phyloP scores from a whole-genome alignment of 2,888 invertebrate species.

The Lycocerus yunnanus region DNA sequence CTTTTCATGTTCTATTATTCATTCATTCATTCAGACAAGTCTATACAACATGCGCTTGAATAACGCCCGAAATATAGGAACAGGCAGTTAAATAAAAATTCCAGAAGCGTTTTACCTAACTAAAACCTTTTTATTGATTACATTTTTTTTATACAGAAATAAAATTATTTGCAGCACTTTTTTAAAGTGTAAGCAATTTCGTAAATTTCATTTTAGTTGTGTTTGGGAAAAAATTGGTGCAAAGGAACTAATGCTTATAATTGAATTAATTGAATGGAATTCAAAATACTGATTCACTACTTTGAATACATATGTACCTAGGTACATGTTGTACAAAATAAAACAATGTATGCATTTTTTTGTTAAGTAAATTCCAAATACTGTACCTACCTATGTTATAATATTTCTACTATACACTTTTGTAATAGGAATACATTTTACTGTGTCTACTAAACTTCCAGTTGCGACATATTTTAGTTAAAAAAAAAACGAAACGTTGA shows the following conservation, averaged over 20 bases:
- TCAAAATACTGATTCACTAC: background rate
- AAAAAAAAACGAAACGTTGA: slow-evolving; percentile 2
- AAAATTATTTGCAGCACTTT: background rate
- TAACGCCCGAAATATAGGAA: slow-evolving; percentile 9
- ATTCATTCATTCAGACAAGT: slow-evolving; percentile 40
- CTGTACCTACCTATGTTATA: too few species aligned
- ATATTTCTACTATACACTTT: too few species aligned
- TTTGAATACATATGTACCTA: too few species aligned
- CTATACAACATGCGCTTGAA: slow-evolving; percentile 44
- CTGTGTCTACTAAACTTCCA: slow-evolving; percentile 4
- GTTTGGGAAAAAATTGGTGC: background rate
- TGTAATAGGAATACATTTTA: too few species aligned
- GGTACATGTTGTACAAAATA: too few species aligned
- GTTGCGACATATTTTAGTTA: slow-evolving; percentile 14
- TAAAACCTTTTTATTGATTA: slow-evolving; percentile 15
- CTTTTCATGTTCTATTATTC: slow-evolving; percentile 51
- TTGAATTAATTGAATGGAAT: background rate
- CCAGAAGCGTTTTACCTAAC: slow-evolving; percentile 11
- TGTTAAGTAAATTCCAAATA: too few species aligned
- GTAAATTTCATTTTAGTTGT: background rate
- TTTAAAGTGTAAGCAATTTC: background rate
- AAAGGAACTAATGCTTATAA: background rate
- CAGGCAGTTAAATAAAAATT: slow-evolving; percentile 15
- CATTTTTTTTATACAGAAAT: background rate
- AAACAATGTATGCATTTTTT: too few species aligned